Percentiles rank a stretch among this genome's conserved stretches.
These are phyloP conservation scores for Spinibarbus caldwelli DNA, from an alignment of 2,797 vertebrate genomes.

Conservation along the genomic window DNA sequence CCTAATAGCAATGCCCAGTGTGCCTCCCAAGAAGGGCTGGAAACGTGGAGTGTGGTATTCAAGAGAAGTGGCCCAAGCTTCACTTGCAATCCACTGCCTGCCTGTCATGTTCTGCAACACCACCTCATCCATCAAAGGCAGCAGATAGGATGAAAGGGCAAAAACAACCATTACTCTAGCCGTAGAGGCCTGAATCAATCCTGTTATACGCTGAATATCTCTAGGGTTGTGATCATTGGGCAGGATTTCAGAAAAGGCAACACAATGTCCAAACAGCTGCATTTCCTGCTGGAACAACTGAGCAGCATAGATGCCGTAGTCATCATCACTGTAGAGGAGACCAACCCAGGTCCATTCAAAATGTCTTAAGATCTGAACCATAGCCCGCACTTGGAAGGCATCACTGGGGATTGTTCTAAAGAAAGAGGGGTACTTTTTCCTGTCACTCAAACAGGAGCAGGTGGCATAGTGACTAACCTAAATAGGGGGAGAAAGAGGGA, in stretches of 20 bases:
- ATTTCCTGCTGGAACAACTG: constrained; percentile 61
- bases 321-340: constrained; percentile 72
- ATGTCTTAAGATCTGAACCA: constrained; percentile 68
- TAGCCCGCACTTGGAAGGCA: constrained; percentile 55
- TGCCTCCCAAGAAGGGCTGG: constrained; percentile 54
- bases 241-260: constrained; percentile 71
- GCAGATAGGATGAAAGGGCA: constrained; percentile 52
- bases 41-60: constrained; percentile 42
- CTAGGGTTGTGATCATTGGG: constrained; percentile 59
- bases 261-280: constrained; percentile 56
- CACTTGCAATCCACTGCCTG: background rate
- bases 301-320: constrained; percentile 72
- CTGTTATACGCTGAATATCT: constrained; percentile 49
- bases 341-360: constrained; percentile 76
- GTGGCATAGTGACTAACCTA: constrained; percentile 57
- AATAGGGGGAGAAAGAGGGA: background rate
- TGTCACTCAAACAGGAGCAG: constrained; percentile 55
- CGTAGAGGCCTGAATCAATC: constrained; percentile 52
- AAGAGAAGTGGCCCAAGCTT: constrained; percentile 35
- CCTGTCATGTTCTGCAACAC: constrained; percentile 11
- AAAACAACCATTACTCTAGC: constrained; percentile 59
- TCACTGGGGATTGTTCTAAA: constrained; percentile 57
- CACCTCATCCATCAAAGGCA: constrained; percentile 61
- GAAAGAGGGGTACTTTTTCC: constrained; percentile 43
- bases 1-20: constrained; percentile 66